Conservation (phyloP, 2,888 invertebrate species). For the Cataglyphis rosenhaueri region DNA sequence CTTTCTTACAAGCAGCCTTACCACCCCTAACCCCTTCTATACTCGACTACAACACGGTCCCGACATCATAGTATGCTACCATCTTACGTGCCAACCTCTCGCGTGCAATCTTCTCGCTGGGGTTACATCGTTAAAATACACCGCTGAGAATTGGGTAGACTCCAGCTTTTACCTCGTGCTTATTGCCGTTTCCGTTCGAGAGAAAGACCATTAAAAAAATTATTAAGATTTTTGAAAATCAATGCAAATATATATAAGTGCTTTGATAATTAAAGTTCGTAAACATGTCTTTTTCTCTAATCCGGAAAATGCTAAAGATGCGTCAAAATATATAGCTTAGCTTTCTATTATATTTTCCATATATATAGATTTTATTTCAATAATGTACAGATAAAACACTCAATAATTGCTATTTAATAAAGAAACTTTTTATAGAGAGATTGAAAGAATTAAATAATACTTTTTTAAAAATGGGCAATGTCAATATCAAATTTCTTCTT, state of each 20-base stretch:
- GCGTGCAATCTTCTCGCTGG: constrained; percentile 35
- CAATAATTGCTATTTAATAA: background rate
- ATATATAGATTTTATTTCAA: background rate
- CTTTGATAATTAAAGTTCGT: background rate
- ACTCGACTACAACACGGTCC: constrained; percentile 3
- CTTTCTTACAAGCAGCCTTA: constrained; percentile 50
- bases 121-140: constrained; percentile 43
- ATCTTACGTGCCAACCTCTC: constrained; percentile 30
- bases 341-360: background rate
- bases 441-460: background rate
- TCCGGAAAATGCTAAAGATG: background rate
- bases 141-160: constrained; percentile 25
- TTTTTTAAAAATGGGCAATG: background rate
- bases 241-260: background rate
- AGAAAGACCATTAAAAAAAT: background rate
- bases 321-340: background rate
- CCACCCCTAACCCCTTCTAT: constrained; percentile 39
- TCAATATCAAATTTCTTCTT: background rate
- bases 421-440: background rate
- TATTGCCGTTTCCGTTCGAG: background rate
- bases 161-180: background rate
- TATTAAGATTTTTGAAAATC: background rate
- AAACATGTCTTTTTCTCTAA: background rate
- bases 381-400: background rate
- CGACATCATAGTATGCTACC: constrained; percentile 14